Conservation (phyloP, 2,113 vertebrate genomes). For the Polypterus bichir region DNA sequence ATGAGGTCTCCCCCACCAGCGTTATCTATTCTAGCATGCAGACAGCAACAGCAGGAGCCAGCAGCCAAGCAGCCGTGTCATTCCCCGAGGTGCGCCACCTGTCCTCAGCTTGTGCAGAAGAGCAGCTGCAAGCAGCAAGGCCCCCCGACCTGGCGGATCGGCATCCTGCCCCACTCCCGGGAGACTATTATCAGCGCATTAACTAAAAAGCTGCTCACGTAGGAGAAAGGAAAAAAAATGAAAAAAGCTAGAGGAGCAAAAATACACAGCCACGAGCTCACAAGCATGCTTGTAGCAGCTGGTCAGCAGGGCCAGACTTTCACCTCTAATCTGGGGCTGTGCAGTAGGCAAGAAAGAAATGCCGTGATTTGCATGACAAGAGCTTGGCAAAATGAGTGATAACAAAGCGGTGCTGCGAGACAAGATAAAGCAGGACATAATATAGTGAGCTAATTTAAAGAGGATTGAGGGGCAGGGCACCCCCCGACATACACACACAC, state of each 20-base stretch:
- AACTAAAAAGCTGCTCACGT: slow-evolving; percentile 17
- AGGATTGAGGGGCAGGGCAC: too few species aligned
- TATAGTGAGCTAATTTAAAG: neutral
- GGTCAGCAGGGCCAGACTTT: slow-evolving; percentile 42
- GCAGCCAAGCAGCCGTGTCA: neutral
- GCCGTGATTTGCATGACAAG: slow-evolving; percentile 65
- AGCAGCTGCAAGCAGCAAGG: slow-evolving; percentile 13
- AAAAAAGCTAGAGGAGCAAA: slow-evolving; percentile 11
- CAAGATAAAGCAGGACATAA: slow-evolving; percentile 45
- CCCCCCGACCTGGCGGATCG: slow-evolving; percentile 1
- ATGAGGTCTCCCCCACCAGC: neutral
- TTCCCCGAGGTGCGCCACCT: slow-evolving; percentile 13
- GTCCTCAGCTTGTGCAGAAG: slow-evolving; percentile 4
- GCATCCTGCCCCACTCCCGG: neutral
- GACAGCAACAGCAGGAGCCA: slow-evolving; percentile 9
- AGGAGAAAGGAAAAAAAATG: slow-evolving; percentile 20
- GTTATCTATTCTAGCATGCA: neutral
- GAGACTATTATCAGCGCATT: slow-evolving; percentile 24
- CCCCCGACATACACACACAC: too few species aligned
- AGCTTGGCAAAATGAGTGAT: slow-evolving; percentile 38
- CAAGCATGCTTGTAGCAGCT: slow-evolving; percentile 46
- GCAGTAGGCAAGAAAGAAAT: slow-evolving; percentile 50
- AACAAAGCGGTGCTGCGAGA: slow-evolving; percentile 53
- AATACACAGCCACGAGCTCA: slow-evolving; percentile 15
- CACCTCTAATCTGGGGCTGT: slow-evolving; percentile 52